Conservation (phyloP, 1,140 invertebrate genomes). For the Helicoverpa zea region DNA sequence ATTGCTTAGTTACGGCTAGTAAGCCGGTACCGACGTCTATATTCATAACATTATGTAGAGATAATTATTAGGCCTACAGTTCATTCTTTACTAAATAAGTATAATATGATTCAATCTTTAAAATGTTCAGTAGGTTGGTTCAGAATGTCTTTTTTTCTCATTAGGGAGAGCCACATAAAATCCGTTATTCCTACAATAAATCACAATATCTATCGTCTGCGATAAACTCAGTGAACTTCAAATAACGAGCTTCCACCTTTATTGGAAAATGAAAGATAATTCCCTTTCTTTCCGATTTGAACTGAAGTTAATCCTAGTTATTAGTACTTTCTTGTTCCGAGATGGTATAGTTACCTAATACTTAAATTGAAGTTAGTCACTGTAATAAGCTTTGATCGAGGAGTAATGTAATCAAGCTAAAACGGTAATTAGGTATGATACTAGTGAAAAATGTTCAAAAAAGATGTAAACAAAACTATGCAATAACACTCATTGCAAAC, state of each 20-base stretch:
- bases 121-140: neutral
- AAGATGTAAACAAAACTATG: too few species aligned
- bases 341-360: neutral
- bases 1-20: neutral
- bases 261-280: conserved; percentile 32
- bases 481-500: neutral
- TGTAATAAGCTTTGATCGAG: too few species aligned
- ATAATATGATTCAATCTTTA: too few species aligned
- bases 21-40: neutral
- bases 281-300: conserved; percentile 23
- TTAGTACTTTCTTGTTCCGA: conserved; percentile 1
- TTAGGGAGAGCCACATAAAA: neutral
- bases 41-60: neutral
- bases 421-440: too few species aligned
- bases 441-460: too few species aligned
- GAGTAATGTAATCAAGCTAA: too few species aligned
- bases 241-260: conserved; percentile 15
- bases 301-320: conserved; percentile 17
- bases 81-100: too few species aligned
- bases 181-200: neutral
- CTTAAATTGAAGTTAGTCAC: neutral
- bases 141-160: neutral
- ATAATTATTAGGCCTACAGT: neutral
- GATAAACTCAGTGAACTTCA: conserved; percentile 7
- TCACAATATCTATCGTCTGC: conserved; percentile 3